phyloP scores from a whole-genome alignment of 2,888 invertebrate species.

The Monoplex corrugatus region DNA sequence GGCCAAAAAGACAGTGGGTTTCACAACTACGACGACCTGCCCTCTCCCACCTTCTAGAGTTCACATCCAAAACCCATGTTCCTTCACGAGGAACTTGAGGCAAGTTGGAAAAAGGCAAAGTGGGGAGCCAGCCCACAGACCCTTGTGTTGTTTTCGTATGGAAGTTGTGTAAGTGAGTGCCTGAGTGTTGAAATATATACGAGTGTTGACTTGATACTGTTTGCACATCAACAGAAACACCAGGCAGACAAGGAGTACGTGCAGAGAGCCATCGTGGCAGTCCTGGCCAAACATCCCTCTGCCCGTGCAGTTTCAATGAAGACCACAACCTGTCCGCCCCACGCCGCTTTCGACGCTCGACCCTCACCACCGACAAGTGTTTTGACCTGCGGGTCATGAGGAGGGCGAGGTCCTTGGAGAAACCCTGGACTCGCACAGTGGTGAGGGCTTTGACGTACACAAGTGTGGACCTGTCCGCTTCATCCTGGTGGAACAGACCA shows the following conservation, averaged over 20 bases:
- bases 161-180: no score
- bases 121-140: no score
- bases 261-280: slow-evolving; percentile 21
- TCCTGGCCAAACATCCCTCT: slow-evolving; percentile 37
- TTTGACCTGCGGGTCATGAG: slow-evolving; percentile 49
- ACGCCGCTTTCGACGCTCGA: neutral
- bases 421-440: slow-evolving; percentile 40
- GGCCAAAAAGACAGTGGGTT: no score
- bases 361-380: slow-evolving; percentile 36
- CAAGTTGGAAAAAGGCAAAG: no score
- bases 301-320: slow-evolving; percentile 49
- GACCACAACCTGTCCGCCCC: neutral
- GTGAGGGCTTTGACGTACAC: slow-evolving; percentile 49
- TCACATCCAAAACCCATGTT: no score
- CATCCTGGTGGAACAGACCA: slow-evolving; percentile 41
- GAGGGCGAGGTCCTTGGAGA: slow-evolving; percentile 20
- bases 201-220: no score
- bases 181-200: no score
- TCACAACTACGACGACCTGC: no score
- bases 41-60: no score
- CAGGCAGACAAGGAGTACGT: slow-evolving; percentile 37
- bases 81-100: no score
- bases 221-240: neutral
- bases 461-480: slow-evolving; percentile 50
- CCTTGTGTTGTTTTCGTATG: no score